phyloP scores from a whole-genome alignment of 2,113 vertebrate genomes.

The Psilopogon haemacephalus region DNA sequence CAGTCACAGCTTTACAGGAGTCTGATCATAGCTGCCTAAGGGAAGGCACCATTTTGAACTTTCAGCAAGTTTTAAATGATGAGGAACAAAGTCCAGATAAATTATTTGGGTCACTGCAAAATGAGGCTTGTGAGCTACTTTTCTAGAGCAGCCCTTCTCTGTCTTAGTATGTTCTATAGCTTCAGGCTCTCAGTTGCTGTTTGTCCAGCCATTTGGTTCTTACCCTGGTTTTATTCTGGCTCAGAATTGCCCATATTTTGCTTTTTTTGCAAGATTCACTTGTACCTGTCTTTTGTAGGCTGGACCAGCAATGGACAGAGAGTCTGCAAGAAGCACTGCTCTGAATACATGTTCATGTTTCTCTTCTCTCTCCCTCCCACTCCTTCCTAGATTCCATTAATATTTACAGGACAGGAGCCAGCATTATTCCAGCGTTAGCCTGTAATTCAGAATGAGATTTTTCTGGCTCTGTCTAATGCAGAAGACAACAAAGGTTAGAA shows the following conservation, averaged over 20 bases:
- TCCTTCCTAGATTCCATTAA: conserved; percentile 5
- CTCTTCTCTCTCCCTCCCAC: background rate
- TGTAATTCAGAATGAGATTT: conserved; percentile 34
- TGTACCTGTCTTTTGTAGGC: background rate
- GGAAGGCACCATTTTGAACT: background rate
- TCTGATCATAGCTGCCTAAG: background rate
- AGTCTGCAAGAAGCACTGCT: background rate
- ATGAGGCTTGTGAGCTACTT: background rate
- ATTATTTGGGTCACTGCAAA: background rate
- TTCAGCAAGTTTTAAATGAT: background rate
- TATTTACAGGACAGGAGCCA: conserved; percentile 35
- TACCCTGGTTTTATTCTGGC: background rate
- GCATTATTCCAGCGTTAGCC: conserved; percentile 11
- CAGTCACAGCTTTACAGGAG: background rate
- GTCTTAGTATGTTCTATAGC: background rate
- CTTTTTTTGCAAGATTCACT: background rate
- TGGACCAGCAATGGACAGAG: background rate
- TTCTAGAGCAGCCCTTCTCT: background rate
- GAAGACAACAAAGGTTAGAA: conserved; percentile 34
- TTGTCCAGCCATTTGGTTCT: background rate
- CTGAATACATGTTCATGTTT: background rate
- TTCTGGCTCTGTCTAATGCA: conserved; percentile 36
- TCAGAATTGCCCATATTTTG: background rate
- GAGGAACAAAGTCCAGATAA: background rate
- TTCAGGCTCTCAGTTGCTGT: background rate